phyloP scores from a whole-genome alignment of 2,113 vertebrate genomes.

The Numida meleagris region DNA sequence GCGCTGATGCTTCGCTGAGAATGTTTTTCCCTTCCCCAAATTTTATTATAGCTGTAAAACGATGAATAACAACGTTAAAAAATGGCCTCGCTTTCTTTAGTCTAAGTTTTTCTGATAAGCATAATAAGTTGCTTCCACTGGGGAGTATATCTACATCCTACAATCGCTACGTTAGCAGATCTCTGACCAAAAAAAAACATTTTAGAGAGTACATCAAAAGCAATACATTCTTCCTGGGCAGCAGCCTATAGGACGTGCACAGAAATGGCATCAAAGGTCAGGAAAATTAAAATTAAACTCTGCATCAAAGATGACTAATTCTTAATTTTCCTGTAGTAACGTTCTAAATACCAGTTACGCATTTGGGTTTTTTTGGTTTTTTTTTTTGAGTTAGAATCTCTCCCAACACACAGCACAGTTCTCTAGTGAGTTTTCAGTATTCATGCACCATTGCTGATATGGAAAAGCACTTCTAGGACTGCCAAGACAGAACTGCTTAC shows the following conservation, averaged over 20 bases:
- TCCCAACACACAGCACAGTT: neutral
- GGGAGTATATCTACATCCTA: neutral
- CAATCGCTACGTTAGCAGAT: neutral
- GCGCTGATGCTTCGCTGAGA: neutral
- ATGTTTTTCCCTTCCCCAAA: neutral
- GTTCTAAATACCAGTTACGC: neutral
- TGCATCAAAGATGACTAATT: neutral
- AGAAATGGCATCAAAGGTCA: neutral
- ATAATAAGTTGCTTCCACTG: neutral
- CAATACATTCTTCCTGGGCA: neutral
- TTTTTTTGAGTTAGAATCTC: neutral
- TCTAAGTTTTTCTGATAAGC: neutral
- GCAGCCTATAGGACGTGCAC: neutral
- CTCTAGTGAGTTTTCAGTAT: conserved; percentile 27
- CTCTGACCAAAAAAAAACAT: neutral
- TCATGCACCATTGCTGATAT: conserved; percentile 29
- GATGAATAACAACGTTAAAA: neutral
- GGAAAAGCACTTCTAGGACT: conserved; percentile 23
- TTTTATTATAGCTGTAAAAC: neutral
- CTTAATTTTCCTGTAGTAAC: neutral
- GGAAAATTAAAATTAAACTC: neutral
- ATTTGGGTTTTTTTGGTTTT: neutral
- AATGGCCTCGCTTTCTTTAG: neutral
- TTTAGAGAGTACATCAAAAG: neutral
- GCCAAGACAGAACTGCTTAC: conserved; percentile 40